phyloP scores from a whole-genome alignment of 2,113 vertebrate species.

The Oncorhynchus masou region DNA sequence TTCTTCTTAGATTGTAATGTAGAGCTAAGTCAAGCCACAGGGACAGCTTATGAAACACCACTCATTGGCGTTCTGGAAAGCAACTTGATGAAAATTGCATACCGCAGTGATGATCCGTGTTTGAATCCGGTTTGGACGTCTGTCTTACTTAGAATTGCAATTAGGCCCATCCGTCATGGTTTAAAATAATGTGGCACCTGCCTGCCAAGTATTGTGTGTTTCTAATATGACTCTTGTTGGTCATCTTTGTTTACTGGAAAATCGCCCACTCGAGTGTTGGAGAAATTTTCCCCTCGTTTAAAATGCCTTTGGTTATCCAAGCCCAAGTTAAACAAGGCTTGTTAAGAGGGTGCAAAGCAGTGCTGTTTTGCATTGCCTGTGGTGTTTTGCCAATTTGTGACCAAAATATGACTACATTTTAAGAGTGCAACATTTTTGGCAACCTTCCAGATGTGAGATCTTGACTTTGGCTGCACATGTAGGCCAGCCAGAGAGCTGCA shows the following conservation, averaged over 20 bases:
- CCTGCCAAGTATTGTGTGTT: slow-evolving; percentile 2
- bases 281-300: not conserved
- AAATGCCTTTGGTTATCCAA: slow-evolving; percentile 1
- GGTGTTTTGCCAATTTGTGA: not conserved
- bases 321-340: not conserved
- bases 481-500: not conserved
- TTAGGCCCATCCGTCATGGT: not conserved
- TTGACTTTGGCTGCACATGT: not conserved
- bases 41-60: not conserved
- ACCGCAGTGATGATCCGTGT: slow-evolving; percentile 20
- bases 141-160: slow-evolving; percentile 16
- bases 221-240: not conserved
- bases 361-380: not conserved
- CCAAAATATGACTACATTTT: not conserved
- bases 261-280: not conserved
- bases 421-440: not conserved
- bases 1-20: not conserved
- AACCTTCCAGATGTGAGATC: not conserved
- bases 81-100: not conserved
- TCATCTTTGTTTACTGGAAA: slow-evolving; percentile 7
- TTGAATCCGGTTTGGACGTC: not conserved
- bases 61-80: not conserved
- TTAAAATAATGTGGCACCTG: slow-evolving; percentile 5
- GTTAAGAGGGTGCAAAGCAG: not conserved
- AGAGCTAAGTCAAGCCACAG: not conserved